Evolutionary conservation across 23 tunicate species (phyloP).

Genomic region (Styela clava): DNA sequence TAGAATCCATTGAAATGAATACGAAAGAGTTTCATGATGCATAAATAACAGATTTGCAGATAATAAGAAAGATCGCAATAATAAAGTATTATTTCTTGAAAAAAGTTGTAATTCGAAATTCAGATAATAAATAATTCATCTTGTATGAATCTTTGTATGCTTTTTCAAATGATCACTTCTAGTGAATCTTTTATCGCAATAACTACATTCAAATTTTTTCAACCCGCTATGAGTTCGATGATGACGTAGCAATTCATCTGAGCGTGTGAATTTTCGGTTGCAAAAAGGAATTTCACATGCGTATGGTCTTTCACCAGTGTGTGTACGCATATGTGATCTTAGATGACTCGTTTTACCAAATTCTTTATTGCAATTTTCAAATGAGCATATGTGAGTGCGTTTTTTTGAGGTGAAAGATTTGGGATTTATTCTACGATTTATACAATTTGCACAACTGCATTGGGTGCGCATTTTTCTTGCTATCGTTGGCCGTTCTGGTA

Average conservation of each 20-base stretch:
- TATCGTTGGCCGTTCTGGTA: background rate
- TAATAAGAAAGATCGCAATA: too few relatives aligned
- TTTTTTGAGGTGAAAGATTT: background rate
- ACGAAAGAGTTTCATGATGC: too few relatives aligned
- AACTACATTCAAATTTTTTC: conserved; percentile 11
- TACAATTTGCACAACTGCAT: conserved; percentile 35
- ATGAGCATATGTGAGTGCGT: conserved; percentile 30
- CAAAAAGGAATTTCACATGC: conserved; percentile 26
- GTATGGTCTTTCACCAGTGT: conserved; percentile 61
- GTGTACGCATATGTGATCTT: conserved; percentile 48
- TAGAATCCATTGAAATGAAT: too few relatives aligned
- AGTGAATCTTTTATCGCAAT: conserved; percentile 15
- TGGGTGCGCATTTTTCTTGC: conserved; percentile 10
- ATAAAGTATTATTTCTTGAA: too few relatives aligned
- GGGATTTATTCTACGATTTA: background rate
- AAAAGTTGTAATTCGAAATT: too few relatives aligned
- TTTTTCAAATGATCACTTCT: conserved; percentile 32
- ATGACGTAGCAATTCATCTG: conserved; percentile 50
- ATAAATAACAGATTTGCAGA: too few relatives aligned
- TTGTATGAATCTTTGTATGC: conserved; percentile 19
- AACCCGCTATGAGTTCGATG: conserved; percentile 29
- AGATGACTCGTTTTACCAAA: conserved; percentile 39
- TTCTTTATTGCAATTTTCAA: conserved; percentile 17
- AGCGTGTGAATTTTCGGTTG: conserved; percentile 33
- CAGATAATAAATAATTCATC: too few relatives aligned